Conservation (phyloP, 2,888 invertebrate genomes). For the Sarcophaga subvicina region DNA sequence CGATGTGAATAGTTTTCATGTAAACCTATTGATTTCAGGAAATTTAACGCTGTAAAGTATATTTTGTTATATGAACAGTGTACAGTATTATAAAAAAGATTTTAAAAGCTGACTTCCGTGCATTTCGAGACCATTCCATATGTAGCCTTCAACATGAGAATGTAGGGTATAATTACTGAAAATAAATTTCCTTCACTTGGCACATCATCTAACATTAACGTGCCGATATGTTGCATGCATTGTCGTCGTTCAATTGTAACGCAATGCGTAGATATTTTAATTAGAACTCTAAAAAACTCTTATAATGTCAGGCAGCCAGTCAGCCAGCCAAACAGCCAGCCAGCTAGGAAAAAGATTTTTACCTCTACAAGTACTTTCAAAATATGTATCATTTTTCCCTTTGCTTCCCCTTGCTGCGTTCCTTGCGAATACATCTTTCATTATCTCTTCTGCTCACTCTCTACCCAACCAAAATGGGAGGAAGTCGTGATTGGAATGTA, state of each 20-base stretch:
- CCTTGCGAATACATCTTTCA: constrained; percentile 8
- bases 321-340: not conserved
- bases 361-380: constrained; percentile 9
- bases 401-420: not conserved
- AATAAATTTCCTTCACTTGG: constrained; percentile 63
- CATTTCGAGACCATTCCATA: too few relatives aligned
- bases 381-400: constrained; percentile 17
- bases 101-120: too few relatives aligned
- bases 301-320: constrained; percentile 32
- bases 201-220: constrained; percentile 62
- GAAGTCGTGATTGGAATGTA: constrained; percentile 66
- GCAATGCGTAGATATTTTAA: constrained; percentile 66
- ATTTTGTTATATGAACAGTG: too few relatives aligned
- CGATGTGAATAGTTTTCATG: too few relatives aligned
- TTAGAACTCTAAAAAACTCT: constrained; percentile 63
- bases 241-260: not conserved
- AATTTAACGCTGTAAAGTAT: too few relatives aligned
- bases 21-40: too few relatives aligned
- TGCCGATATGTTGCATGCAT: constrained; percentile 51
- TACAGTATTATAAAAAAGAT: too few relatives aligned
- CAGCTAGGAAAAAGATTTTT: not conserved
- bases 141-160: too few relatives aligned
- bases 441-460: constrained; percentile 53
- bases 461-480: not conserved
- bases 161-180: not conserved